Conservation (phyloP, 2,113 vertebrate species). For the Passer domesticus region DNA sequence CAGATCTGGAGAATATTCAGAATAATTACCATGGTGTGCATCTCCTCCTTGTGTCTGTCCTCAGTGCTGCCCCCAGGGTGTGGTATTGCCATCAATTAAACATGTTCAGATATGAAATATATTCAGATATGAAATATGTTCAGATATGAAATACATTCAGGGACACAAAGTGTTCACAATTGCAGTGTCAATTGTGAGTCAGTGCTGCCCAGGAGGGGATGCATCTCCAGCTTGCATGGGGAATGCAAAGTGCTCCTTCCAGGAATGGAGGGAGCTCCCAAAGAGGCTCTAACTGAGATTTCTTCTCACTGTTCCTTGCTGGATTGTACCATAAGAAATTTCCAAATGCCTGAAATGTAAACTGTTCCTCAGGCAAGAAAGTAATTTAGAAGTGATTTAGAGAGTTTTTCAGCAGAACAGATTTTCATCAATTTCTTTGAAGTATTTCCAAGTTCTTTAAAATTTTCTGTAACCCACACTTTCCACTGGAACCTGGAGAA, state of each 20-base stretch:
- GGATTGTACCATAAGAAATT: neutral
- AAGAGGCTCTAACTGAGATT: neutral
- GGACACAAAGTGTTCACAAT: neutral
- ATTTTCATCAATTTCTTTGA: neutral
- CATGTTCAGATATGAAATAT: neutral
- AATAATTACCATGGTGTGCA: neutral
- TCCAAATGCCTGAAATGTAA: neutral
- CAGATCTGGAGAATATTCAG: neutral
- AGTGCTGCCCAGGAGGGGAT: neutral
- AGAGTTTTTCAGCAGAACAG: neutral
- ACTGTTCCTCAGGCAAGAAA: neutral
- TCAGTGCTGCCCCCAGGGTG: neutral
- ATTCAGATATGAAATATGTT: neutral
- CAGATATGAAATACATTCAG: neutral
- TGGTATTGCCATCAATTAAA: neutral
- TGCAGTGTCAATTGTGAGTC: neutral
- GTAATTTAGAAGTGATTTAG: neutral
- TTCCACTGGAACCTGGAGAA: neutral
- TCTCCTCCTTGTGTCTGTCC: neutral
- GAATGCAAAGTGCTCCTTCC: neutral
- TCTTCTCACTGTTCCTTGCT: neutral
- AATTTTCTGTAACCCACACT: neutral
- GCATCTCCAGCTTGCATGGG: neutral
- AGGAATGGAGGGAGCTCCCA: neutral
- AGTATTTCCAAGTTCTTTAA: neutral